These are phyloP conservation scores for Lysandra bellargus DNA, from an alignment of 2,888 invertebrate species.

Conservation along the genomic window DNA sequence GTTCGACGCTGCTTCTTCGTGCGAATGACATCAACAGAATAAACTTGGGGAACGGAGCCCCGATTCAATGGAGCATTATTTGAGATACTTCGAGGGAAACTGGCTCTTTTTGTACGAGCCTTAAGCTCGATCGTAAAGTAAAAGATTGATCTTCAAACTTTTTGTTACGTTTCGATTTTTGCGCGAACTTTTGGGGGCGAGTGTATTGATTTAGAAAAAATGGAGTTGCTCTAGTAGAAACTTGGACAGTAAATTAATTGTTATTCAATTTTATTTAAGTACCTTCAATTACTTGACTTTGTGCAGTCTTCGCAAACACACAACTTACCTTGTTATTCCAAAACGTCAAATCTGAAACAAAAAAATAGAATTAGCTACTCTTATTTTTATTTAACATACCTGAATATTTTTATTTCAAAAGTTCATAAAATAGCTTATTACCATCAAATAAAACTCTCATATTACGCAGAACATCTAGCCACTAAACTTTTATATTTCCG, in stretches of 20 bases:
- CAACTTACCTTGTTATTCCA: constrained; percentile 3
- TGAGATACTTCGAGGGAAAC: neutral
- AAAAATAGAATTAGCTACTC: neutral
- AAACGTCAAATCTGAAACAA: constrained; percentile 20
- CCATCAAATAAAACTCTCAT: neutral
- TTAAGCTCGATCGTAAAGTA: neutral
- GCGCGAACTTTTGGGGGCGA: constrained; percentile 4
- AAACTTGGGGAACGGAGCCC: neutral
- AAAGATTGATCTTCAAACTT: constrained; percentile 26
- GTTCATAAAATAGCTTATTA: neutral
- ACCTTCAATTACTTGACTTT: neutral
- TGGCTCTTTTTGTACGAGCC: neutral
- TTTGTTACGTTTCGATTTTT: constrained; percentile 22
- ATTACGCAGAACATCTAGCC: neutral
- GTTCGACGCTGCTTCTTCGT: neutral
- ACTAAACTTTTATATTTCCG: neutral
- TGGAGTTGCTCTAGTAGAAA: neutral
- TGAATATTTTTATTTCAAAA: neutral
- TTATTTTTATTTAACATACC: neutral
- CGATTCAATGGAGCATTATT: constrained; percentile 7
- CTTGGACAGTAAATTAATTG: neutral
- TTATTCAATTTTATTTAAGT: neutral
- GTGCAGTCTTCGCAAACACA: neutral
- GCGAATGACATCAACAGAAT: neutral
- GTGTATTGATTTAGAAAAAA: constrained; percentile 9